Percentiles rank a stretch among this genome's conserved stretches.
phyloP scores from a whole-genome alignment of 2,888 invertebrate species.

The Phanerotoma sp. region DNA sequence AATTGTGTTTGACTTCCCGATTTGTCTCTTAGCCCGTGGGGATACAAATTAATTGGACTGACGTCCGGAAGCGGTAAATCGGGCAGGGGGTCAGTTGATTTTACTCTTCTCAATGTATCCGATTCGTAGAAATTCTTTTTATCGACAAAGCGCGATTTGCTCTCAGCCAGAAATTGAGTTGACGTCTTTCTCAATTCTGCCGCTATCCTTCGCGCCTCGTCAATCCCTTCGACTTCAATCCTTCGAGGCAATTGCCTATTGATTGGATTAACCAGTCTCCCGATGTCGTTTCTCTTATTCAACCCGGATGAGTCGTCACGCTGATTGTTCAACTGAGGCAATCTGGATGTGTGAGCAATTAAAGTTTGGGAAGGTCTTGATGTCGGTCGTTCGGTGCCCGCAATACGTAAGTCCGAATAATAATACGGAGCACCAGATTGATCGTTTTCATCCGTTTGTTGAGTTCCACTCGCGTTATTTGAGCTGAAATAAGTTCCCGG shows the following conservation, averaged over 20 bases:
- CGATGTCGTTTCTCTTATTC: constrained; percentile 63
- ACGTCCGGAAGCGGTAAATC: constrained; percentile 46
- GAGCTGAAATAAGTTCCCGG: constrained; percentile 27
- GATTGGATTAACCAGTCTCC: constrained; percentile 74
- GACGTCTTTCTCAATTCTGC: constrained; percentile 53
- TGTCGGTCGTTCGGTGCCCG: constrained; percentile 33
- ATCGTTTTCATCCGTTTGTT: constrained; percentile 55
- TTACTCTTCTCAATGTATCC: constrained; percentile 62
- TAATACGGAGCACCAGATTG: constrained; percentile 78
- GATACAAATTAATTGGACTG: constrained; percentile 53
- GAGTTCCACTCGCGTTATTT: constrained; percentile 7
- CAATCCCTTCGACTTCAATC: constrained; percentile 49
- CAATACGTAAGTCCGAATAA: constrained; percentile 71
- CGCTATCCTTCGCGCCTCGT: constrained; percentile 52
- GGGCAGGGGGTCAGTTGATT: constrained; percentile 49
- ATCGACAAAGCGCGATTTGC: constrained; percentile 60
- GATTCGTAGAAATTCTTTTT: constrained; percentile 74
- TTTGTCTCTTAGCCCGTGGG: constrained; percentile 54
- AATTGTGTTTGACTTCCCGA: constrained; percentile 39
- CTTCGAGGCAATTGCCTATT: constrained; percentile 46
- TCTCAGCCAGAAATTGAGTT: constrained; percentile 48
- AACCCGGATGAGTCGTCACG: constrained; percentile 64
- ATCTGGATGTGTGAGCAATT: constrained; percentile 40
- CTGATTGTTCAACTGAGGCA: constrained; percentile 70
- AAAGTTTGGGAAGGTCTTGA: constrained; percentile 31